phyloP scores from a whole-genome alignment of 2,113 vertebrate genomes.

The Sorex fumeus region DNA sequence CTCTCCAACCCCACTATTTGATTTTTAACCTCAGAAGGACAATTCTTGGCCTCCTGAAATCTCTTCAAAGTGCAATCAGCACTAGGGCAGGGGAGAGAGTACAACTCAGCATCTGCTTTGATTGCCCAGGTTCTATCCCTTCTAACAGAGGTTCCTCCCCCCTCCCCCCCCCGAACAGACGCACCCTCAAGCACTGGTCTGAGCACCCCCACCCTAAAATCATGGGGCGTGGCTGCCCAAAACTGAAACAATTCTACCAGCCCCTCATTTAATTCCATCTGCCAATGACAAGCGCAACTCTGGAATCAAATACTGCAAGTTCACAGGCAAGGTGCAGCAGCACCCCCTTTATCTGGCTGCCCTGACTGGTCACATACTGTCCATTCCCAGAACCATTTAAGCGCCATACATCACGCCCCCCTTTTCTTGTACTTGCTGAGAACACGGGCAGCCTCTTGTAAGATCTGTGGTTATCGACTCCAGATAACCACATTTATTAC shows the following conservation, averaged over 20 bases:
- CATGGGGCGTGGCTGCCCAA: too few relatives aligned
- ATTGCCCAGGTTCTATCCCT: too few relatives aligned
- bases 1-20: neutral
- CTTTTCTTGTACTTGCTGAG: conserved; percentile 33
- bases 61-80: conserved; percentile 26
- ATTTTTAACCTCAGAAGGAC: conserved; percentile 46
- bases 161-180: too few relatives aligned
- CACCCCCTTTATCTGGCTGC: conserved; percentile 24
- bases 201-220: too few relatives aligned
- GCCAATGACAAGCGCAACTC: too few relatives aligned
- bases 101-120: too few relatives aligned
- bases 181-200: too few relatives aligned
- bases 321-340: conserved; percentile 29
- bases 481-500: conserved; percentile 33
- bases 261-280: too few relatives aligned
- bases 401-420: neutral
- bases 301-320: neutral
- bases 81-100: too few relatives aligned
- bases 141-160: too few relatives aligned
- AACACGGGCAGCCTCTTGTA: neutral
- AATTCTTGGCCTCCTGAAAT: conserved; percentile 39
- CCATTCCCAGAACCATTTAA: neutral
- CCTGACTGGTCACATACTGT: neutral
- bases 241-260: too few relatives aligned
- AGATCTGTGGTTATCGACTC: neutral